Conservation (phyloP, 2,888 invertebrate genomes). For the Volucella inanis region DNA sequence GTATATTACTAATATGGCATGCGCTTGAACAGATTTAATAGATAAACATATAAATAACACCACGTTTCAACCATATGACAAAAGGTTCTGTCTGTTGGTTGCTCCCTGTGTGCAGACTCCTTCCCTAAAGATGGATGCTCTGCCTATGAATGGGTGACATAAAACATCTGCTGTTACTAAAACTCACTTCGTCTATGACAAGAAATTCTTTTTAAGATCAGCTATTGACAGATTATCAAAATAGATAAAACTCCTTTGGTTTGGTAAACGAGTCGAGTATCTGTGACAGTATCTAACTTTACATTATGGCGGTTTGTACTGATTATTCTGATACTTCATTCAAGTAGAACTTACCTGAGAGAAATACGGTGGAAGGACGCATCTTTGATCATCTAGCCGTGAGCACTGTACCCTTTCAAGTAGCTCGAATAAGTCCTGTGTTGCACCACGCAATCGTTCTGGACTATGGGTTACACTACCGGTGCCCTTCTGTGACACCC, state of each 20-base stretch:
- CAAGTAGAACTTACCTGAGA: conserved; percentile 88
- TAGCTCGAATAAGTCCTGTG: conserved; percentile 94
- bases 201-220: conserved; percentile 57
- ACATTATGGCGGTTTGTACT: neutral
- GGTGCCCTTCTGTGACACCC: conserved; percentile 79
- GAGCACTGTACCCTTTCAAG: conserved; percentile 97
- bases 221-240: conserved; percentile 10
- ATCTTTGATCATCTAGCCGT: conserved; percentile 98
- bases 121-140: neutral
- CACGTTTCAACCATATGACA: conserved; percentile 41
- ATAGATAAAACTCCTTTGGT: conserved; percentile 9
- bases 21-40: conserved; percentile 36
- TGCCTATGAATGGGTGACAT: conserved; percentile 6
- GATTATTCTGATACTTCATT: too few species aligned
- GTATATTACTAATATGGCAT: conserved; percentile 39
- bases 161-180: conserved; percentile 59
- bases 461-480: conserved; percentile 82
- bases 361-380: conserved; percentile 95
- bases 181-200: conserved; percentile 37
- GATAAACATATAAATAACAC: conserved; percentile 60
- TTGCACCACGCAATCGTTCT: conserved; percentile 84
- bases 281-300: conserved; percentile 11
- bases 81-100: conserved; percentile 46
- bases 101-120: neutral
- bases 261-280: too few species aligned